Percentiles rank a stretch among this genome's conserved stretches.
These are phyloP conservation scores for Ictalurus furcatus DNA, from an alignment of 2,113 vertebrate species.

Conservation along the genomic window DNA sequence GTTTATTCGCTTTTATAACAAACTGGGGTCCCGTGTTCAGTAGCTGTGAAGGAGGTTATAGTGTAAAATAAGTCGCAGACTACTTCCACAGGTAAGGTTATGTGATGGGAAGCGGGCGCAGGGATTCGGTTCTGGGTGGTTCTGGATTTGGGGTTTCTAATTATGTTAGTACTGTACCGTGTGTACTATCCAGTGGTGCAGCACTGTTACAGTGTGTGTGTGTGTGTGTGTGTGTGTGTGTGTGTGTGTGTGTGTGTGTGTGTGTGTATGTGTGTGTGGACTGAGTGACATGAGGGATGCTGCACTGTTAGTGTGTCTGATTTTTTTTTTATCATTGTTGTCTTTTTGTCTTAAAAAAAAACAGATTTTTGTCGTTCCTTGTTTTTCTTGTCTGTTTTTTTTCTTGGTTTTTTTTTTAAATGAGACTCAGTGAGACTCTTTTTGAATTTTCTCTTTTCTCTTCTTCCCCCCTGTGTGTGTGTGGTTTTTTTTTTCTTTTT, in stretches of 20 bases:
- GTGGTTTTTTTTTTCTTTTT: constrained; percentile 65
- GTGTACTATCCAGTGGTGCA: not conserved
- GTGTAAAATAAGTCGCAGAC: not conserved
- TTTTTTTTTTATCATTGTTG: constrained; percentile 20
- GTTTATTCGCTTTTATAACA: not conserved
- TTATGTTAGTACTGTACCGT: not conserved
- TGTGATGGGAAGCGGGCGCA: not conserved
- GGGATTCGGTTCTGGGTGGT: not conserved
- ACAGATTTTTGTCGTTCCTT: constrained; percentile 41
- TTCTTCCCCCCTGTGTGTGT: constrained; percentile 38
- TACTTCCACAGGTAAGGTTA: not conserved
- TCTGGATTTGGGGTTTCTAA: not conserved
- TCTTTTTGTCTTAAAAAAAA: constrained; percentile 42
- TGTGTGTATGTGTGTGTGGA: not conserved
- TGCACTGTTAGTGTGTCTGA: constrained; percentile 36
- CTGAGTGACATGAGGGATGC: constrained; percentile 28
- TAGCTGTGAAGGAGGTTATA: not conserved
- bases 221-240: constrained; percentile 6
- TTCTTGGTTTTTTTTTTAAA: constrained; percentile 44
- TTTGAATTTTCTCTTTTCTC: constrained; percentile 71
- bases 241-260: not conserved
- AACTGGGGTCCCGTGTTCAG: not conserved
- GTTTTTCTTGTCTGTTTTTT: constrained; percentile 52
- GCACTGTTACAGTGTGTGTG: not conserved
- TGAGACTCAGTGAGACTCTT: constrained; percentile 53